Evolutionary conservation across 2,113 vertebrate genomes (phyloP), one percentile per base, ranked within the genome.

Genomic region (Phainopepla nitens): DNA sequence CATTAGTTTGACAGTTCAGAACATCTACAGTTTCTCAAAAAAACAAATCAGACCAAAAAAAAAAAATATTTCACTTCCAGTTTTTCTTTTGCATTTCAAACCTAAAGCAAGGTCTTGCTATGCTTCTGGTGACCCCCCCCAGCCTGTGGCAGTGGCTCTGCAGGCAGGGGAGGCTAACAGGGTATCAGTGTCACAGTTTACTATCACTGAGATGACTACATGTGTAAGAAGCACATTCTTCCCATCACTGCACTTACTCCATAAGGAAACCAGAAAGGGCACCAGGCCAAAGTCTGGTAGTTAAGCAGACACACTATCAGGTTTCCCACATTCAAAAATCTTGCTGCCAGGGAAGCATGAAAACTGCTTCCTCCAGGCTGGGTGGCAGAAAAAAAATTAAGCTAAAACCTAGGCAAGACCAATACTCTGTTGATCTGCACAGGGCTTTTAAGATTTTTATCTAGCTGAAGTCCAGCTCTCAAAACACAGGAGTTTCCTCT

Each of bases 241-340:
- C 95, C 93, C 93, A 97, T 95, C 90, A 18, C 90, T 96, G 90
- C 87, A 33, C 87, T 94, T 50, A 39, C 75, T 91, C 82, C 94
- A 75, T 92, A 83, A 91, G 94, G 94, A 89, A 96, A 90, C 49
- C 66, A 91, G 84, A 57, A 79, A 93, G 92, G 96, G 92, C 96
- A 95, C 9, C 42, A 72, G 82, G 80, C 94, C 93, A 96, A 87
- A 80, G 88, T 79, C 91, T 96, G 94, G 89, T 81, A 93, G 93
- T 95, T 89, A 93, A 95, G 95, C 81, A 91, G 79, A 92, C 66
- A 82, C 87, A 8, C 94, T 94, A 96, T 97, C 95, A 42, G 81
- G 87, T 96, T 96, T 97, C 94, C 92, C 84, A 96, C 96, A 94
- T 95, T 82, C 93, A 91, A 86, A 82, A 96, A 80, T 79, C 90